Conservation (phyloP, 2,888 invertebrate species). For the Timandra comae region DNA sequence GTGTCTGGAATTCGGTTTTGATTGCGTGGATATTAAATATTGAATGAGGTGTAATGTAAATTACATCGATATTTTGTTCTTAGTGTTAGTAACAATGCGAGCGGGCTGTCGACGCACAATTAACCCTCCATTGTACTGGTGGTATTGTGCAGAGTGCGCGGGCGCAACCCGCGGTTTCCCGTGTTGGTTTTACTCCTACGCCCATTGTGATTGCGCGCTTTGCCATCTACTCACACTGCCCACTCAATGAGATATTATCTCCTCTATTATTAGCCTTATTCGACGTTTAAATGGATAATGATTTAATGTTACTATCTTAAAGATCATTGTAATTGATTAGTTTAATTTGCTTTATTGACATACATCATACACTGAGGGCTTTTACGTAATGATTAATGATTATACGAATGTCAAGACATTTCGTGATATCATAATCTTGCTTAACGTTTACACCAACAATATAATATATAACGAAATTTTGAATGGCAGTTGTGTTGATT, state of each 20-base stretch:
- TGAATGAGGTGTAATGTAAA: conserved; percentile 22
- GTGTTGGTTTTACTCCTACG: conserved; percentile 68
- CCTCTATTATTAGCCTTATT: conserved; percentile 49
- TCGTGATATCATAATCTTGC: too few relatives aligned
- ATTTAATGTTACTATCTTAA: conserved; percentile 42
- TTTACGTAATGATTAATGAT: too few relatives aligned
- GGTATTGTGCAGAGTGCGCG: conserved; percentile 50
- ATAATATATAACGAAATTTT: background rate
- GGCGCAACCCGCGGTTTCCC: conserved; percentile 35
- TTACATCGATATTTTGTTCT: conserved; percentile 33
- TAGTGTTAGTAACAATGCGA: conserved; percentile 42
- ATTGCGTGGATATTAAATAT: conserved; percentile 23
- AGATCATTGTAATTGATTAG: conserved; percentile 56
- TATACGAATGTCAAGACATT: too few relatives aligned
- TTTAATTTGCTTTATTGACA: conserved; percentile 33
- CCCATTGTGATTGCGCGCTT: conserved; percentile 59
- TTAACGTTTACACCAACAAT: background rate
- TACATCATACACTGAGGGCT: background rate
- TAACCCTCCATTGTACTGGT: conserved; percentile 59
- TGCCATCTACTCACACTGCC: conserved; percentile 44
- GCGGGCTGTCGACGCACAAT: conserved; percentile 70
- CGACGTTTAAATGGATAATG: conserved; percentile 52
- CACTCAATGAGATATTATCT: conserved; percentile 64
- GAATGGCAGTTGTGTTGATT: too few relatives aligned
- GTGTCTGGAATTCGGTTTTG: conserved; percentile 11